Evolutionary conservation across 2,888 invertebrate species (phyloP).

Genomic region (Heteromyza rotundicornis): DNA sequence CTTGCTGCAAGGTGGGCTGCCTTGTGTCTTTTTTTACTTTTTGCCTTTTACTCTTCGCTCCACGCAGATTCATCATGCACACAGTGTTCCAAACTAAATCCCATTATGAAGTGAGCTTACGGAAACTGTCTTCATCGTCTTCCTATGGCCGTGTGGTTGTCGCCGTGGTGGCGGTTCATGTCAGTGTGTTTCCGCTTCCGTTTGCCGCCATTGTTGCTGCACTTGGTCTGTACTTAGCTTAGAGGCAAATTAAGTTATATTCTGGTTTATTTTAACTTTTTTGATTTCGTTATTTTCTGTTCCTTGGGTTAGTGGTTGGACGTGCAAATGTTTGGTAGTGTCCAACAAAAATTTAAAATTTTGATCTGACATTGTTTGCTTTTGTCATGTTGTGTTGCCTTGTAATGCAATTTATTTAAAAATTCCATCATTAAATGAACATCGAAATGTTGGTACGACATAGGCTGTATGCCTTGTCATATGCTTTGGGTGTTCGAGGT

Average conservation of each 20-base stretch:
- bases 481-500: too few species aligned
- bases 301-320: neutral
- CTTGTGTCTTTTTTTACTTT: neutral
- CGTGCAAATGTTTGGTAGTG: neutral
- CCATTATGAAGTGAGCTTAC: neutral
- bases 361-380: neutral
- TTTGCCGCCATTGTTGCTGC: neutral
- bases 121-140: neutral
- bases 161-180: neutral
- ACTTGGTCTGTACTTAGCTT: neutral
- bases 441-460: too few species aligned
- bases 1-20: constrained; percentile 23
- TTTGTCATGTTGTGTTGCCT: too few species aligned
- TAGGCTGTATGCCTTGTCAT: too few species aligned
- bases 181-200: neutral
- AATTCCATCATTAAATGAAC: too few species aligned
- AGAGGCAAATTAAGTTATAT: neutral
- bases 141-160: neutral
- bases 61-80: neutral
- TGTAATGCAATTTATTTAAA: too few species aligned
- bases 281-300: neutral
- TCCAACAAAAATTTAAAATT: neutral
- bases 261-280: neutral
- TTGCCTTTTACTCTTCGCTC: neutral
- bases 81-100: neutral